Base-by-base conservation (phyloP, 1,140 invertebrate genomes). In the Saxidomus purpurata region DNA sequence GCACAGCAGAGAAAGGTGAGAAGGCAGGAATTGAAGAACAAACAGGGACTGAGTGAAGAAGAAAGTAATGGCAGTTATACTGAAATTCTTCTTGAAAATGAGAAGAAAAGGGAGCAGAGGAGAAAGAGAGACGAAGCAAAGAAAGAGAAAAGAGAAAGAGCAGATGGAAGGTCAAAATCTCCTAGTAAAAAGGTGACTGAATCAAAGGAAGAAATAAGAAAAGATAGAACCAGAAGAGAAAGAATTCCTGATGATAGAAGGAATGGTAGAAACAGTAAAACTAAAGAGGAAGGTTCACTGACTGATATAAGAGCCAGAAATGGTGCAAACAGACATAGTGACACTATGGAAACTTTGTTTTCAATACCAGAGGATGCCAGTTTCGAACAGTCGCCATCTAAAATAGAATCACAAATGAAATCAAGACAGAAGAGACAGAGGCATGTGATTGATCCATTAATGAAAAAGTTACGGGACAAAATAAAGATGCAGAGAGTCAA, bases 391-490 rank as follows among this genome's bases (percentile, higher is more conserved):
- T 89, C 87, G 11, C 83, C 91, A 40, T 82, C 87, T 28, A 93
- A 90, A 47, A 82, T 89, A 28, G 90, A 94, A 9, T 87, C 88
- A n/a, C 94, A 96, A 80, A 91, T 94, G 34, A 93, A 96, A n/a
- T 95, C 94, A 25, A 94, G 94, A 17, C 91, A 93, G 36, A 95
- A 91, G 31, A 77, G 92, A 43, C 89, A 93, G 91, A 84, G 91
- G 82, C 80, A 93, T 92, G 40, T 96, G 87, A 91, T 92, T 93
- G 83, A 94, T 96, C 89, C 95, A 94, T 91, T 96, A 95, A 94
- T 94, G 94, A 84, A 93, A 91, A 87, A 94, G 91, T 83, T 94
- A 91, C 55, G 93, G 90, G 84, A 94, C 19, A 92, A 92, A 49
- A 92, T 94, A 36, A 47, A 82, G 69, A 69, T 89, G 47, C 93